Conservation (phyloP, 2,888 invertebrate species). For the Drosophila formosana region DNA sequence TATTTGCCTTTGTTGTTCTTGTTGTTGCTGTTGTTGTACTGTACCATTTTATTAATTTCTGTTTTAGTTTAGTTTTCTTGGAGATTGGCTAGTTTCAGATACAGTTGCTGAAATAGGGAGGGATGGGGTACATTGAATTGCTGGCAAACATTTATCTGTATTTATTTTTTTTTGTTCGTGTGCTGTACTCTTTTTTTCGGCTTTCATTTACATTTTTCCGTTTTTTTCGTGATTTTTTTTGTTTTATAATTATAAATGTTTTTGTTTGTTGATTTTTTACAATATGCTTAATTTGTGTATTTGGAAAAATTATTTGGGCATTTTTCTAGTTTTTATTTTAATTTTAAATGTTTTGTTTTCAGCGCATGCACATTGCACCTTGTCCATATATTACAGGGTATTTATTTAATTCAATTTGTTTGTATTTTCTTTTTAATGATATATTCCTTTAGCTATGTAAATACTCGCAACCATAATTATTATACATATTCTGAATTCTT, state of each 20-base stretch:
- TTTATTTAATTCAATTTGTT: constrained; percentile 24
- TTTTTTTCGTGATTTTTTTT: neutral
- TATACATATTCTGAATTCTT: constrained; percentile 44
- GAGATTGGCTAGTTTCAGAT: constrained; percentile 45
- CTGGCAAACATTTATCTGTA: constrained; percentile 2
- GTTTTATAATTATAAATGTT: constrained; percentile 13
- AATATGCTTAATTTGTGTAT: constrained; percentile 41
- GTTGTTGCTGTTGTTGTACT: constrained; percentile 15
- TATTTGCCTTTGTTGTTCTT: constrained; percentile 6
- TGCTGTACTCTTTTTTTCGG: constrained; percentile 22
- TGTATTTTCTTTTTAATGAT: constrained; percentile 22
- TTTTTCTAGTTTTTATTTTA: constrained; percentile 34
- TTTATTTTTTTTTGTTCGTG: constrained; percentile 33
- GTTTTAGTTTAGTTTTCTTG: constrained; percentile 17
- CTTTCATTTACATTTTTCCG: constrained; percentile 1
- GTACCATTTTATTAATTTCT: constrained; percentile 16
- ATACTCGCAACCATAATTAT: constrained; percentile 57
- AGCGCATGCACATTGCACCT: constrained; percentile 43
- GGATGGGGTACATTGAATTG: constrained; percentile 23
- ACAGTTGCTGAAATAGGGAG: constrained; percentile 20
- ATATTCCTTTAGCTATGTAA: constrained; percentile 54
- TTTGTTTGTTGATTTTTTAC: constrained; percentile 27
- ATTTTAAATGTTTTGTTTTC: constrained; percentile 30
- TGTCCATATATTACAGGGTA: constrained; percentile 48
- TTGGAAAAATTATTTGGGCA: constrained; percentile 48